Conservation (phyloP, 2,888 invertebrate genomes). For the Sesia apiformis region DNA sequence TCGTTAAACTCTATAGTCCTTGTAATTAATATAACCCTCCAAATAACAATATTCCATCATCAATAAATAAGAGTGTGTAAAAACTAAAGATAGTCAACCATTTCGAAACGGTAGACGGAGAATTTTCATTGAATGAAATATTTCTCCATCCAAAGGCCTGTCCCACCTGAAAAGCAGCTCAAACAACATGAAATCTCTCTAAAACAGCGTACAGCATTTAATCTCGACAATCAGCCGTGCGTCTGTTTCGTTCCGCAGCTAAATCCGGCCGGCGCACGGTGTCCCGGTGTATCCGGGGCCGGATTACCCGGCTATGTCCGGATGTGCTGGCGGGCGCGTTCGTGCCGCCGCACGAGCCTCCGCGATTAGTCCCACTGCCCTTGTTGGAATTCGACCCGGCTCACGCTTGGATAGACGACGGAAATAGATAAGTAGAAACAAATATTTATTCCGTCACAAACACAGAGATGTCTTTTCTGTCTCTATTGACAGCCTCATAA, state of each 20-base stretch:
- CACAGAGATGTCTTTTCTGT: neutral
- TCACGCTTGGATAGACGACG: slow-evolving; percentile 30
- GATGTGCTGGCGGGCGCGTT: slow-evolving; percentile 38
- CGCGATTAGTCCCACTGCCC: slow-evolving; percentile 62
- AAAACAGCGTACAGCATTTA: slow-evolving; percentile 36
- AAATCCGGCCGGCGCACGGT: slow-evolving; percentile 33
- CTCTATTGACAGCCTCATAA: neutral
- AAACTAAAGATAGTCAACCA: too few species aligned
- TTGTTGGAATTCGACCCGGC: slow-evolving; percentile 33
- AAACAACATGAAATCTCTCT: slow-evolving; percentile 33
- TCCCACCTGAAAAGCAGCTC: neutral
- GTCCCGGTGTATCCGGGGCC: slow-evolving; percentile 12
- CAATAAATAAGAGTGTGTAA: too few species aligned
- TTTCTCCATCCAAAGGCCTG: neutral
- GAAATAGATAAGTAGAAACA: slow-evolving; percentile 47
- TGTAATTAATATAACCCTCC: too few species aligned
- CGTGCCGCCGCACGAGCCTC: slow-evolving; percentile 56
- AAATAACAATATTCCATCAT: too few species aligned
- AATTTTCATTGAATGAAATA: neutral
- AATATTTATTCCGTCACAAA: slow-evolving; percentile 20
- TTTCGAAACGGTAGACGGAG: neutral
- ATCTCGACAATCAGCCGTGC: slow-evolving; percentile 58
- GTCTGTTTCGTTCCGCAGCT: slow-evolving; percentile 57
- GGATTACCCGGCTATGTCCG: slow-evolving; percentile 46
- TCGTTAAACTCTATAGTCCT: too few species aligned